Evolutionary conservation across 1,140 invertebrate species (phyloP), one percentile per base, ranked within the genome.

Genomic region (Varroa destructor): DNA sequence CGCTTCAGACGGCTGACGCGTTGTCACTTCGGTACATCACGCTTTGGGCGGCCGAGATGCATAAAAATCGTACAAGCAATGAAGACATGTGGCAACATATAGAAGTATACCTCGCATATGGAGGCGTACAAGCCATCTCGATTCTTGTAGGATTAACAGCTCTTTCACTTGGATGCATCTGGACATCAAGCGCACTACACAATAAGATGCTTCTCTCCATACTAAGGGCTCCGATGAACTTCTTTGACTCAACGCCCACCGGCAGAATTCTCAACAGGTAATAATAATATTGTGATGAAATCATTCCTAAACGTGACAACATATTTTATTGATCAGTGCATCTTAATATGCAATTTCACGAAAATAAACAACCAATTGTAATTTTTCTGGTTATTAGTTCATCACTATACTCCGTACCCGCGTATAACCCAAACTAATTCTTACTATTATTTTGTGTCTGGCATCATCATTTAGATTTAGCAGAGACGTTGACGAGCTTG

Each of bases 81-180:
- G 57, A 3, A 3, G 61, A 67, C 37, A 67, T 67, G 37, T 67
- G 61, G 61, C 3, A 1, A n/a, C 61, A 67, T 37, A 67, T 67
- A 37, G 40, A 67, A 67, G 40, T 67, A 2, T 67, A 67, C 37
- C 40, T 67, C 61, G 61, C 61, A 3, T 43, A 36, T 36, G 61
- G 61, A 40, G 14, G 40, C 46, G 40, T 37, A 2, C 61, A 67
- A 67, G 61, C 40, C 37, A 40, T 67, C 14, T 40, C 61, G 36
- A 67, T 67, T 14, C 61, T 67, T 3, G 61, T 40, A 1, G 61
- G 40, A 40, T 40, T 67, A 0, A 83, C 86, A 51, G 77, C 83
- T 3, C 93, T 92, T 78, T 90, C 91, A 74, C 80, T 83, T 75
- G 84, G 89, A 74, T 90, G 89, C 71, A 87, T 91, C 81, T 81